Evolutionary conservation across 2,888 invertebrate species (phyloP).

Genomic region (Dichetophora obliterata): DNA sequence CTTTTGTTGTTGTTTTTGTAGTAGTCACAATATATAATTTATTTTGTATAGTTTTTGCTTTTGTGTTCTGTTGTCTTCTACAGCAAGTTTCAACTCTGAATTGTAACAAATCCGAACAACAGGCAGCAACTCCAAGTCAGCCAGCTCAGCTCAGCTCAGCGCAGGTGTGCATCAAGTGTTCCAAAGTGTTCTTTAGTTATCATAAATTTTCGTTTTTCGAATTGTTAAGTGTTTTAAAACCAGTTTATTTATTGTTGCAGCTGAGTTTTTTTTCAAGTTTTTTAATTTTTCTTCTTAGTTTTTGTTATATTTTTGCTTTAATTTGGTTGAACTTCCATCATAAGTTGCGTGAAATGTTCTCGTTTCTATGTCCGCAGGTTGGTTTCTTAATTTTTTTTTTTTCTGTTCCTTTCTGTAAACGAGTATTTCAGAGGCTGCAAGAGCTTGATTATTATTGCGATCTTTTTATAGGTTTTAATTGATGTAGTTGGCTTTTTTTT

Average conservation of each 20-base stretch:
- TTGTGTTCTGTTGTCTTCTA: neutral
- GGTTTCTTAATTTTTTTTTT: neutral
- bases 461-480: constrained; percentile 9
- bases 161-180: constrained; percentile 39
- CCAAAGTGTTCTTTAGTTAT: constrained; percentile 16
- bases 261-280: neutral
- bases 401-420: neutral
- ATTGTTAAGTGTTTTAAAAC: constrained; percentile 23
- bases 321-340: constrained; percentile 7
- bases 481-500: neutral
- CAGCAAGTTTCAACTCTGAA: neutral
- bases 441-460: neutral
- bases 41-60: neutral
- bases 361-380: constrained; percentile 28
- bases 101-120: neutral
- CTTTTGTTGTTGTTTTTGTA: neutral
- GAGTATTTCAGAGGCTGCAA: too few relatives aligned
- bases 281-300: neutral
- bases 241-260: constrained; percentile 23
- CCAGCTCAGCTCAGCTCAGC: neutral
- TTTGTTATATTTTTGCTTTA: constrained; percentile 4
- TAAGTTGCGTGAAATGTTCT: constrained; percentile 32
- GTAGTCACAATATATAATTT: neutral
- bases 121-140: neutral
- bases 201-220: constrained; percentile 34